Evolutionary conservation across 2,113 vertebrate species (phyloP).

Genomic region (Pachypanchax playfairii): DNA sequence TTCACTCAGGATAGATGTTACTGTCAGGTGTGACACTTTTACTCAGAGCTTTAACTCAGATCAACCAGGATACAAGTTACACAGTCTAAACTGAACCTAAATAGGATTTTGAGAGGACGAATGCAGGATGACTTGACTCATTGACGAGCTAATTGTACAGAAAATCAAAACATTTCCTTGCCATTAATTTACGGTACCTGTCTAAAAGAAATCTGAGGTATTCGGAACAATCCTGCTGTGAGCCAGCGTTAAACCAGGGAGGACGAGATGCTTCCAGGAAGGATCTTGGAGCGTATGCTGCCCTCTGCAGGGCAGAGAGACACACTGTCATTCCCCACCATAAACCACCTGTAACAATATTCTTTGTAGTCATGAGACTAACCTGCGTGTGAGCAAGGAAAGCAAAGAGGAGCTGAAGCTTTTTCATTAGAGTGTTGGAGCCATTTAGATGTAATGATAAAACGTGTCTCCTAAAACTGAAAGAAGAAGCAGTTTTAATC

Average conservation of each 20-base stretch:
- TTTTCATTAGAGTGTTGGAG: constrained; percentile 92
- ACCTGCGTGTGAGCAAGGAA: constrained; percentile 98
- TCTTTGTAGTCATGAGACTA: constrained; percentile 27
- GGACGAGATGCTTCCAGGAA: constrained; percentile 95
- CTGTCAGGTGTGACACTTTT: background rate
- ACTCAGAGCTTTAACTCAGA: no score
- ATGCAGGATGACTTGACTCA: no score
- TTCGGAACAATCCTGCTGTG: constrained; percentile 97
- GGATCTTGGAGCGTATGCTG: constrained; percentile 91
- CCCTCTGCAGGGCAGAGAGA: constrained; percentile 81
- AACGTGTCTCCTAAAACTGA: constrained; percentile 94
- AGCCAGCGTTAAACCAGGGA: constrained; percentile 92
- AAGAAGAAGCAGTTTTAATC: background rate
- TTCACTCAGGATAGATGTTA: background rate
- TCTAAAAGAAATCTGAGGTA: constrained; percentile 96
- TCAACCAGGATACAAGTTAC: no score
- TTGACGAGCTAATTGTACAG: no score
- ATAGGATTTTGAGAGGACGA: no score
- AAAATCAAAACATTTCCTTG: no score
- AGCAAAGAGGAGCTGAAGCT: constrained; percentile 95
- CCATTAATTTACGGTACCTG: constrained; percentile 85
- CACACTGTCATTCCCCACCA: background rate
- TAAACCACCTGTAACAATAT: no score
- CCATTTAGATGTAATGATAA: constrained; percentile 90
- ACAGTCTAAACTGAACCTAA: no score